Base-by-base conservation (phyloP, 2,888 invertebrate species). In the Lacanobia oleracea region DNA sequence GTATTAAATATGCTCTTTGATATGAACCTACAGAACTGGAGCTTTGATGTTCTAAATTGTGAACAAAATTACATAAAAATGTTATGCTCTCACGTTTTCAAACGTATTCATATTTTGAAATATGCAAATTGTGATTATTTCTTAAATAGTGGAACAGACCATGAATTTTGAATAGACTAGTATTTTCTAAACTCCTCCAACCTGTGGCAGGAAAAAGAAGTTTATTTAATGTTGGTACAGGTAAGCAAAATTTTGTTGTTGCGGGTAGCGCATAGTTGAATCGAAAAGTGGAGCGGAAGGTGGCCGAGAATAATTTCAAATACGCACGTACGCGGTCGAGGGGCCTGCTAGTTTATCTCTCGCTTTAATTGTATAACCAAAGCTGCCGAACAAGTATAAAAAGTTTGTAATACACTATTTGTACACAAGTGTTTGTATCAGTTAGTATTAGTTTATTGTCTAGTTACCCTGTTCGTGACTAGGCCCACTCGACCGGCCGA, bases 301-400 rank as follows among this genome's bases (percentile, higher is more conserved):
- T 33, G 59, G 64, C 64, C 67, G 74, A 83, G 75, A 81, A 87
- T 86, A 83, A 83, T 88, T 85, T 82, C 71, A 86, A 80, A 83
- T 66, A 81, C 84, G 77, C 85, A 82, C 81, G 82, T 80, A 72
- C 74, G 73, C 40, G 62, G 70, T 79, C 79, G 45, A 75, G 65
- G 66, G 74, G 72, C 51, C 56, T 72, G 75, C 65, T 86, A 84
- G 72, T 86, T 85, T 88, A 88, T 84, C 81, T 83, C 75, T 72
- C 45, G 78, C 68, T 87, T 88, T 84, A 86, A 82, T 76, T 71
- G 71, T 70, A 73, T 73, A 61, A 75, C 67, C 75, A 77, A 60
- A 77, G 56, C 77, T n/a, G n/a, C 43, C 50, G 43, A 69, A 83
- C 81, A 68, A 63, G 70, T 70, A 81, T 85, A 70, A 79, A 82